Evolutionary conservation across 1,140 invertebrate species (phyloP), one percentile per base, ranked within the genome.

Genomic region (Bicyclus anynana): DNA sequence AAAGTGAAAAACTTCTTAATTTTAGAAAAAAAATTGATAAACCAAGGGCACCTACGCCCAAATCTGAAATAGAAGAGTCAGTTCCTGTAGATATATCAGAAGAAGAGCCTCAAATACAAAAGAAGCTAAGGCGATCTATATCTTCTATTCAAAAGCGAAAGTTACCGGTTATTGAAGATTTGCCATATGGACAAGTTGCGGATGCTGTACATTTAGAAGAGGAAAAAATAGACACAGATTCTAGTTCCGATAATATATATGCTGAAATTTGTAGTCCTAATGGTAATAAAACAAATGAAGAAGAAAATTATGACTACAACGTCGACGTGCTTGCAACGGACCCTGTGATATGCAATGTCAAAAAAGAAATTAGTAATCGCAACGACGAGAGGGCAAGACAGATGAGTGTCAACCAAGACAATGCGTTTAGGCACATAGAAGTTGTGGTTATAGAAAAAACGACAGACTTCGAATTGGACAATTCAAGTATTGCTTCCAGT

Each of bases 191-290:
- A 12, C 87, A 89, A 79, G 89, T 89, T 14, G 89, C 87, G 16
- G 89, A 90, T 37, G 89, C 89, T 10, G 86, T 90, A 2, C 53
- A 80, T 21, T 58, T 76, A 2, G 77, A 80, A 64, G 85, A 87
- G 49, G 89, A 90, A 60, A 79, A 77, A 48, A 62, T 77, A 29
- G 84, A 89, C 53, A 82, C 80, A 3, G 90, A 91, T 67, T 74
- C 87, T 3, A 80, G 73, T 63, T 91, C 90, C 48, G 91, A 92
- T 56, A 92, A 91, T 55, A 91, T 92, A 59, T 92, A 92, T 64
- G 91, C 91, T 35, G 91, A 92, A 65, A 91, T 92, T 29, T 91
- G 91, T 64, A 81, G 89, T 37, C 85, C 87, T 0, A 84, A 78
- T 53, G 73, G 56, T 27, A 77, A 77, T 50, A 87, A 80, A 66